Evolutionary conservation across 2,113 vertebrate genomes (phyloP), one percentile per base, ranked within the genome.

Genomic region (Halcyon malimbica): DNA sequence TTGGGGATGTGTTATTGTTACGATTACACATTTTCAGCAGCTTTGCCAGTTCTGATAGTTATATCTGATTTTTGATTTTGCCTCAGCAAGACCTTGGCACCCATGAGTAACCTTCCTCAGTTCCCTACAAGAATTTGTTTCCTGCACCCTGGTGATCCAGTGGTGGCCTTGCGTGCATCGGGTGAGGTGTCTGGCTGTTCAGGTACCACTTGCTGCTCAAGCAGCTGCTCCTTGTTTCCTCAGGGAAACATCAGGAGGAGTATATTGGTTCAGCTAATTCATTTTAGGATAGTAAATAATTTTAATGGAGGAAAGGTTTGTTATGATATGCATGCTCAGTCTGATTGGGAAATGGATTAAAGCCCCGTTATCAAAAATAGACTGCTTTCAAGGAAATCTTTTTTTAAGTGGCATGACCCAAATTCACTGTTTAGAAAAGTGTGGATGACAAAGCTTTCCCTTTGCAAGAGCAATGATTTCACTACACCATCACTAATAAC

Each of bases 281-380:
- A 83, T 73, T 87, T 96, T 91, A 73, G 63, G 46, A 68, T 65
- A 81, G 48, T 62, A 93, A 95, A 83, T 0, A 0, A 89, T 91
- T 94, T 95, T 91, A 90, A 74, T n/a, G 54, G 88, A 80, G 44
- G 44, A 89, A 82, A 90, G 83, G 83, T 86, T 92, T 90, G 78
- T 65, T 70, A 82, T 31, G 65, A 82, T 90, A 76, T 33, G 44
- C 62, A 92, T 44, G 54, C 50, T 80, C 44, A 44, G 44, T 65
- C 44, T 85, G 65, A 78, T 6, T 68, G 67, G 15, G 57, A n/a
- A 92, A 94, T 57, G 74, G 59, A 87, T 82, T 76, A 83, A 87
- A 21, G 44, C 19, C 26, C 16, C 28, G 13, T 44, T 37, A 91
- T 71, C 17, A 91, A 91, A 87, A 94, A 53, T 3, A 89, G 24